A percentile compares a stretch with the other conserved stretches of the same genome.
Evolutionary conservation across 1,140 invertebrate genomes (phyloP).

Genomic region (Drosophila jambulina): DNA sequence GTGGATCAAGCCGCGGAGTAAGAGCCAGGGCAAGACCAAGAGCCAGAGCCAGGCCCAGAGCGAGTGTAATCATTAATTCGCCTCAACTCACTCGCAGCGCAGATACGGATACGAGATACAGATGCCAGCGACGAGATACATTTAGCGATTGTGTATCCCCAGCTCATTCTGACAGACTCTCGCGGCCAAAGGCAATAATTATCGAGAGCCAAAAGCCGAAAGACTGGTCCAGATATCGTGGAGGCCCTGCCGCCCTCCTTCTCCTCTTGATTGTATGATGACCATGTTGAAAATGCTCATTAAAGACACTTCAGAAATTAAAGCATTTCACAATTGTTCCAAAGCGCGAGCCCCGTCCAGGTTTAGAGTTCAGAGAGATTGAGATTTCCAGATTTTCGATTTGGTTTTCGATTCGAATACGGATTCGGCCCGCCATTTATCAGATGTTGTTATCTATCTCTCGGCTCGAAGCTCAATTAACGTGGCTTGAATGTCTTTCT

Average conservation of each 20-base stretch:
- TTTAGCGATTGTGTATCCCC: conserved; percentile 64
- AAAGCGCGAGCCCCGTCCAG: conserved; percentile 43
- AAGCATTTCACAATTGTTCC: conserved; percentile 82
- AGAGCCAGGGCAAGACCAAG: conserved; percentile 10
- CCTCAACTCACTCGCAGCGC: conserved; percentile 38
- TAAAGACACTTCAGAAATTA: conserved; percentile 82
- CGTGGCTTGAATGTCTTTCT: conserved; percentile 62
- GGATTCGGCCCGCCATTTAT: conserved; percentile 70
- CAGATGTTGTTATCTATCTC: conserved; percentile 78
- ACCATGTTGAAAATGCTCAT: conserved; percentile 84
- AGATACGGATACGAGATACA: conserved; percentile 41
- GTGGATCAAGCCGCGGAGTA: conserved; percentile 66
- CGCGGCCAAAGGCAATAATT: conserved; percentile 73
- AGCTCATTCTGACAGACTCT: conserved; percentile 48
- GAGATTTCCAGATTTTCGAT: conserved; percentile 58
- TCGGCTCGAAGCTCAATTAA: conserved; percentile 63
- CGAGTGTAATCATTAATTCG: conserved; percentile 77
- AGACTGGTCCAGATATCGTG: conserved; percentile 70
- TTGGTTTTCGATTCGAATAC: conserved; percentile 50
- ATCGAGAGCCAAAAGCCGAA: conserved; percentile 50
- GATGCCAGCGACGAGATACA: conserved; percentile 58
- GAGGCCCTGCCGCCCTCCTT: conserved; percentile 29
- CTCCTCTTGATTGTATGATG: conserved; percentile 71
- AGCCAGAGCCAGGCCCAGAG: conserved; percentile 16
- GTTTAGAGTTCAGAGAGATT: conserved; percentile 49